phyloP scores from a whole-genome alignment of 2,888 invertebrate species.

The Molorchus minor region DNA sequence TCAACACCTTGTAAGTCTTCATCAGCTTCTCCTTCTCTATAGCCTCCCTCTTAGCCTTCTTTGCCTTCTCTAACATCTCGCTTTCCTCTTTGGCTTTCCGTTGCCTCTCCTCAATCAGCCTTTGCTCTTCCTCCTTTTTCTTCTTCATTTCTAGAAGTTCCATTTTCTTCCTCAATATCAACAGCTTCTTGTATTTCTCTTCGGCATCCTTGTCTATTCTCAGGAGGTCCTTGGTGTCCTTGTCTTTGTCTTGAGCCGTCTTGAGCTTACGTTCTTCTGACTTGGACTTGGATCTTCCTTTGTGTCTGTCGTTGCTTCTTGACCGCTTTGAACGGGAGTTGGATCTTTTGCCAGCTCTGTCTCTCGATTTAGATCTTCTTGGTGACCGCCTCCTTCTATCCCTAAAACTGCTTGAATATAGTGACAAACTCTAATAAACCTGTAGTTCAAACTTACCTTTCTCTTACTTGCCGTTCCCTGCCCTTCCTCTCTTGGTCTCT shows the following conservation, averaged over 20 bases:
- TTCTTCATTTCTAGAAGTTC: constrained; percentile 68
- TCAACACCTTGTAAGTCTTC: constrained; percentile 60
- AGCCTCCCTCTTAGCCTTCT: constrained; percentile 60
- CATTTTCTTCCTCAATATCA: constrained; percentile 70
- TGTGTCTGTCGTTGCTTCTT: constrained; percentile 38
- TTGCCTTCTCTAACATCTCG: constrained; percentile 62
- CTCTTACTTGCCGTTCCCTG: constrained; percentile 31
- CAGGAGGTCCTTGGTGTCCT: constrained; percentile 39
- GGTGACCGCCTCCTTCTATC: constrained; percentile 35
- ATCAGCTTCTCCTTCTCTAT: constrained; percentile 61
- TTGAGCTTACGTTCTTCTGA: constrained; percentile 31
- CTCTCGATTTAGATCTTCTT: constrained; percentile 51
- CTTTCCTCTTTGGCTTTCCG: constrained; percentile 61
- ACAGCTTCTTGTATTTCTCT: constrained; percentile 58
- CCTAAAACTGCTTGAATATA: not conserved
- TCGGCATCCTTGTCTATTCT: constrained; percentile 54
- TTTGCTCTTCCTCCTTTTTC: constrained; percentile 64
- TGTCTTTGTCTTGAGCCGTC: constrained; percentile 31
- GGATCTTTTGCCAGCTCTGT: constrained; percentile 42
- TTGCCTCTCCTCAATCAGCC: constrained; percentile 59
- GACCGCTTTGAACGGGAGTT: constrained; percentile 30
- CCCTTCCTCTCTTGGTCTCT: constrained; percentile 24
- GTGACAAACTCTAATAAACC: not conserved
- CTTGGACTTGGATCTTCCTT: constrained; percentile 41
- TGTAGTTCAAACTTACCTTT: too few species aligned